A percentile compares a stretch with the other conserved stretches of the same genome.
These are phyloP conservation scores for Syrmaticus mikado DNA, from an alignment of 2,113 vertebrate genomes.

Conservation along the genomic window DNA sequence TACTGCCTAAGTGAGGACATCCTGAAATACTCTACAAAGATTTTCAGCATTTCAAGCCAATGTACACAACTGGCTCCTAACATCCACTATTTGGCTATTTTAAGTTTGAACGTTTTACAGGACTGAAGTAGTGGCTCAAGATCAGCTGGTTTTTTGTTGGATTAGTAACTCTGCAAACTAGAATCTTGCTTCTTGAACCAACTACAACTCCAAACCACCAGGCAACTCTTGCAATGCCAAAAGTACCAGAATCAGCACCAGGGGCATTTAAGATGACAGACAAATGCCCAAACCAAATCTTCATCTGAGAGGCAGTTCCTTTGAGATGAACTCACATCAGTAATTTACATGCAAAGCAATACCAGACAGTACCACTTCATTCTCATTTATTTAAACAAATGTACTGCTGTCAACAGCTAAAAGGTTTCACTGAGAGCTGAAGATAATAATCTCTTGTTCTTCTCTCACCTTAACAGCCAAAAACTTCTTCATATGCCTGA, in stretches of 20 bases:
- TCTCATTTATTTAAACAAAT: constrained; percentile 41
- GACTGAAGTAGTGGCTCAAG: neutral
- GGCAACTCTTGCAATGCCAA: neutral
- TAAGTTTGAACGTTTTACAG: neutral
- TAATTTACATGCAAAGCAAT: neutral
- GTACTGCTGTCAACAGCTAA: neutral
- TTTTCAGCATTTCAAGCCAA: neutral
- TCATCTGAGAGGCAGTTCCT: neutral
- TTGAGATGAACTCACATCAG: neutral
- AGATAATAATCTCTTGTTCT: neutral
- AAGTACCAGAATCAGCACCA: constrained; percentile 3
- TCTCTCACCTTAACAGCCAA: neutral
- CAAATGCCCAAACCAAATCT: neutral
- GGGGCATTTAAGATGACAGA: neutral
- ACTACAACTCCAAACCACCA: neutral
- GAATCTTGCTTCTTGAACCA: neutral
- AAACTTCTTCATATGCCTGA: neutral
- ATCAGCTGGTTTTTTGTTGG: neutral
- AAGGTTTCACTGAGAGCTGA: neutral
- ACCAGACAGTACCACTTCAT: neutral
- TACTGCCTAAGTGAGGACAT: neutral
- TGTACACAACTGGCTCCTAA: neutral
- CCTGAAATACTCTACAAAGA: neutral
- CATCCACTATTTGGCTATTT: neutral
- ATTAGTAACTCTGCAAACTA: neutral